Evolutionary conservation across 2,113 vertebrate genomes (phyloP).

Genomic region (Poeciliopsis prolifica): DNA sequence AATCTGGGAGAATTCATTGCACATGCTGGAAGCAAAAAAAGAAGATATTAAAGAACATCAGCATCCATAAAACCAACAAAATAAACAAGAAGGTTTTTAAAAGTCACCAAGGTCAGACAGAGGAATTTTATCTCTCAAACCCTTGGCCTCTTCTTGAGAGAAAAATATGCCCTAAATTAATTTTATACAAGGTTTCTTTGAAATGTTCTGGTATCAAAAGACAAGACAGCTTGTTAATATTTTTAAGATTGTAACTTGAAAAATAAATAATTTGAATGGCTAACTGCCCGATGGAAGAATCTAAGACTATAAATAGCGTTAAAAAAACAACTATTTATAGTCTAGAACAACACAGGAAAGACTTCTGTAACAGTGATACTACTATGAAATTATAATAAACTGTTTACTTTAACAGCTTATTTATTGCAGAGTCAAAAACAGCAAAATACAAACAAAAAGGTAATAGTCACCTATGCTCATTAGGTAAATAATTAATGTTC

Average conservation of each 20-base stretch:
- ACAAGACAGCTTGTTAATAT: background rate
- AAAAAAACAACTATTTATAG: too few species aligned
- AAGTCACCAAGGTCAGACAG: too few species aligned
- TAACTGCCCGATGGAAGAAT: background rate
- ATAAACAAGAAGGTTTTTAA: too few species aligned
- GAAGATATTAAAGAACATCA: background rate
- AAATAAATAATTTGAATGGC: background rate
- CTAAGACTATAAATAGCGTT: too few species aligned
- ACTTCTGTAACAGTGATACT: background rate
- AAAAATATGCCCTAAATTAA: too few species aligned
- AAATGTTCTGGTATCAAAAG: too few species aligned
- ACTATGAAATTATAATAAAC: too few species aligned
- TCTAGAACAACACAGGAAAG: background rate
- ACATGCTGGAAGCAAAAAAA: slow-evolving; percentile 86
- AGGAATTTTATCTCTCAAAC: too few species aligned
- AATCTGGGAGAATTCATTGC: slow-evolving; percentile 99
- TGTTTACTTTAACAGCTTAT: too few species aligned
- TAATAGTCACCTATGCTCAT: background rate
- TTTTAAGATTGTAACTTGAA: background rate
- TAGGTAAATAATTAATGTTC: background rate
- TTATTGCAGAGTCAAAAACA: background rate
- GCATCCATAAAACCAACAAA: too few species aligned
- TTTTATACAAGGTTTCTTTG: too few species aligned
- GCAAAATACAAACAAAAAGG: background rate
- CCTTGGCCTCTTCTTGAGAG: too few species aligned